A percentile compares a stretch with the other conserved stretches of the same genome.
phyloP scores from a whole-genome alignment of 2,113 vertebrate genomes.

The Odocoileus hemionus region DNA sequence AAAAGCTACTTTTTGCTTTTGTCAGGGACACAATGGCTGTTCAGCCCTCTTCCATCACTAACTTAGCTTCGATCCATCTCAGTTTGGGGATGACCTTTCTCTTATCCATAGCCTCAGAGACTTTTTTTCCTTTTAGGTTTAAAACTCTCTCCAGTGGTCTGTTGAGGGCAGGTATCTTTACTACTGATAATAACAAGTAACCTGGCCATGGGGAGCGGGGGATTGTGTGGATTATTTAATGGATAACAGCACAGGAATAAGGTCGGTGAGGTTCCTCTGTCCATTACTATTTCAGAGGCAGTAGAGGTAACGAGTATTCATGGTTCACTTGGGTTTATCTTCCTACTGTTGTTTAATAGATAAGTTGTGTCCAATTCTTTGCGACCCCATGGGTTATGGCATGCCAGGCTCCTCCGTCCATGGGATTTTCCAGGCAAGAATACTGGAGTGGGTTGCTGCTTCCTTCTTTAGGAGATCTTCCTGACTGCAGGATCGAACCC shows the following conservation, averaged over 20 bases:
- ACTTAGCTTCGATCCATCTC: background rate
- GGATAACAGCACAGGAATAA: background rate
- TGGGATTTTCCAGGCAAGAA: background rate
- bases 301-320: background rate
- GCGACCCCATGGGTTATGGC: background rate
- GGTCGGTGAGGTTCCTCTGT: background rate
- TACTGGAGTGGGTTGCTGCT: background rate
- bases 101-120: background rate
- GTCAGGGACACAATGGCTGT: fast-evolving
- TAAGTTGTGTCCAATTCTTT: background rate
- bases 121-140: background rate
- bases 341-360: background rate
- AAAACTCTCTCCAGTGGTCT: background rate
- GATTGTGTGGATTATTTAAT: too few species aligned
- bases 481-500: background rate
- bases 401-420: background rate
- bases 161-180: background rate
- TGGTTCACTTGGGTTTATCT: background rate
- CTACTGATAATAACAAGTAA: background rate
- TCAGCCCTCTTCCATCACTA: background rate
- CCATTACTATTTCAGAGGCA: background rate
- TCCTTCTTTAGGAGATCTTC: background rate
- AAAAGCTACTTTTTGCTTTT: background rate
- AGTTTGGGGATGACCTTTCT: background rate
- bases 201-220: background rate